Evolutionary conservation across 2,113 vertebrate genomes (phyloP).

Genomic region (Cranoglanis bouderius): DNA sequence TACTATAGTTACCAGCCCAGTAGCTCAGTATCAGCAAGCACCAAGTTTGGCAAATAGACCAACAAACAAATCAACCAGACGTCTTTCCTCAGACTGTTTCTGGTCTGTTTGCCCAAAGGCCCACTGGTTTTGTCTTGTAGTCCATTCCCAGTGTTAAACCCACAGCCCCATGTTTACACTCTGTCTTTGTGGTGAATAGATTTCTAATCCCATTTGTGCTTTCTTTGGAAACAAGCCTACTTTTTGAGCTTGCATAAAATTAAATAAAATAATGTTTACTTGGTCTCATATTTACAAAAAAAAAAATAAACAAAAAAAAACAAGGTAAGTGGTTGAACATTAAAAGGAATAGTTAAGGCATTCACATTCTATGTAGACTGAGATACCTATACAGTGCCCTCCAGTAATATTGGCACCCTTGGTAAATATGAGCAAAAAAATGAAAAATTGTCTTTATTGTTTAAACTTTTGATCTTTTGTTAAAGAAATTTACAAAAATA

Average conservation of each 20-base stretch:
- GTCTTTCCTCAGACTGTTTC: slow-evolving; percentile 27
- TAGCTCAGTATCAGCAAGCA: slow-evolving; percentile 59
- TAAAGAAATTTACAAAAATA: too few species aligned
- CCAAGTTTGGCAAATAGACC: slow-evolving; percentile 59
- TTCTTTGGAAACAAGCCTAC: not conserved
- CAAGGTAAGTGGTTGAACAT: not conserved
- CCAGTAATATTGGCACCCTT: too few species aligned
- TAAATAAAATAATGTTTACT: not conserved
- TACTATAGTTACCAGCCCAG: not conserved
- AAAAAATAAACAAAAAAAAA: too few species aligned
- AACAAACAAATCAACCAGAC: slow-evolving; percentile 58
- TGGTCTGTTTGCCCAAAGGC: slow-evolving; percentile 57
- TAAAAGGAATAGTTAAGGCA: not conserved
- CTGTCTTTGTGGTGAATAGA: slow-evolving; percentile 51
- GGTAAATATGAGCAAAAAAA: too few species aligned
- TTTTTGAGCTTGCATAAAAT: not conserved
- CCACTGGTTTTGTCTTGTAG: slow-evolving; percentile 57
- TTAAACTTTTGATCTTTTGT: too few species aligned
- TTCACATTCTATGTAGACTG: not conserved
- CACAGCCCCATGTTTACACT: slow-evolving; percentile 52
- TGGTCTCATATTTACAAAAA: too few species aligned
- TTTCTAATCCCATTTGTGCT: slow-evolving; percentile 18
- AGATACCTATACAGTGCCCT: not conserved
- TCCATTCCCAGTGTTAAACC: slow-evolving; percentile 60
- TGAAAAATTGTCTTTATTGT: too few species aligned